Evolutionary conservation across 1,140 invertebrate species (phyloP).

Genomic region (Pteromalus puparum): DNA sequence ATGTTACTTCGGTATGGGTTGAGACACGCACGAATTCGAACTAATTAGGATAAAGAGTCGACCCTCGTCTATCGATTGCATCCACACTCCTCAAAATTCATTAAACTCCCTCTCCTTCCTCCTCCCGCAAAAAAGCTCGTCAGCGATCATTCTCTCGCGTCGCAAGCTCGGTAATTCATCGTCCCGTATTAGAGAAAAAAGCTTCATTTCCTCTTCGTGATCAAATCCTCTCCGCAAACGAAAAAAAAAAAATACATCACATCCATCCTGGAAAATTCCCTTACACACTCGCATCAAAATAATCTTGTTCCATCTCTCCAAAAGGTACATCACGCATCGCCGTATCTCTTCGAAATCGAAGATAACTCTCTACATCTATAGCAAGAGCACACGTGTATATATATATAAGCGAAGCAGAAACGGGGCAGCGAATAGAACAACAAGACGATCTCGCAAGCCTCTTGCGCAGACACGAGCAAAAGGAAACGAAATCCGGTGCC

Average conservation of each 20-base stretch:
- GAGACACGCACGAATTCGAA: no score
- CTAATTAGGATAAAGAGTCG: no score
- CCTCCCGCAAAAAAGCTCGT: not conserved
- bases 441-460: not conserved
- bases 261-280: not conserved
- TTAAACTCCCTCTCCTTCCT: not conserved
- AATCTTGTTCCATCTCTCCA: not conserved
- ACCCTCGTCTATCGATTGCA: no score
- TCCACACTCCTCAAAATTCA: no score
- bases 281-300: slow-evolving; percentile 4
- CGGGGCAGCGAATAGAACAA: slow-evolving; percentile 4
- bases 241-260: not conserved
- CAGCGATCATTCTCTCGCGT: not conserved
- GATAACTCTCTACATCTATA: not conserved
- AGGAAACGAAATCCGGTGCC: slow-evolving; percentile 46
- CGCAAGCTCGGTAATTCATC: no score
- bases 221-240: slow-evolving; percentile 1
- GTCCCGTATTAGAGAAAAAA: not conserved
- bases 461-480: slow-evolving; percentile 17
- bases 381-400: not conserved
- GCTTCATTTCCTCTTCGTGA: slow-evolving; percentile 1
- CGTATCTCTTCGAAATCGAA: slow-evolving; percentile 32
- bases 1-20: no score
- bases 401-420: not conserved
- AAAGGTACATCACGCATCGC: not conserved